A percentile compares a stretch with the other conserved stretches of the same genome.
phyloP scores from a whole-genome alignment of 2,797 vertebrate genomes.

The Anguilla pacifica region DNA sequence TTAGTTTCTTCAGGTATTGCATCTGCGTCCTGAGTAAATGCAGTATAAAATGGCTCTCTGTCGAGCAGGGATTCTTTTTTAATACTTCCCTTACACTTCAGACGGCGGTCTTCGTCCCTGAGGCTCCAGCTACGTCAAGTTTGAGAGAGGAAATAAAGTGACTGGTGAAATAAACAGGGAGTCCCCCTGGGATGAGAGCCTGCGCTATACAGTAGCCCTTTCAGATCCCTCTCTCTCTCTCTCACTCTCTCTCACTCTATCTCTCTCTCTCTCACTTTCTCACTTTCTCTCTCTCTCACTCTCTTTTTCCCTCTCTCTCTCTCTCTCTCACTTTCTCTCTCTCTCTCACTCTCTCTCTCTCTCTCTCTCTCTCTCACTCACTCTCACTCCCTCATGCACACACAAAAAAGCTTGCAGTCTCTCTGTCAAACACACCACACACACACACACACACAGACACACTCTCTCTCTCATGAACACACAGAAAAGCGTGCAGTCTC shows the following conservation, averaged over 20 bases:
- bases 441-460: neutral
- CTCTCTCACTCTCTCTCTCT: neutral
- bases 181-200: neutral
- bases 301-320: neutral
- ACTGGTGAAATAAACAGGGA: neutral
- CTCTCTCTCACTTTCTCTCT: neutral
- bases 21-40: neutral
- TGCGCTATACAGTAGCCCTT: neutral
- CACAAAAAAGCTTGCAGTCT: neutral
- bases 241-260: neutral
- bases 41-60: neutral
- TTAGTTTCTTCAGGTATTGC: neutral
- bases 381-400: neutral
- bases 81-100: neutral
- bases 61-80: neutral
- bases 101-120: neutral
- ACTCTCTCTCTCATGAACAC: neutral
- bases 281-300: neutral
- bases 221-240: neutral
- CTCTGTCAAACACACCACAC: neutral
- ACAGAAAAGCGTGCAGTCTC: neutral
- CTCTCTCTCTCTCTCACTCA: neutral
- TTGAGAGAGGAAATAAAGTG: neutral
- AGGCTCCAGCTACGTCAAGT: neutral
- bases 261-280: neutral